phyloP scores from a whole-genome alignment of 1,140 invertebrate genomes.

The Diprion similis region DNA sequence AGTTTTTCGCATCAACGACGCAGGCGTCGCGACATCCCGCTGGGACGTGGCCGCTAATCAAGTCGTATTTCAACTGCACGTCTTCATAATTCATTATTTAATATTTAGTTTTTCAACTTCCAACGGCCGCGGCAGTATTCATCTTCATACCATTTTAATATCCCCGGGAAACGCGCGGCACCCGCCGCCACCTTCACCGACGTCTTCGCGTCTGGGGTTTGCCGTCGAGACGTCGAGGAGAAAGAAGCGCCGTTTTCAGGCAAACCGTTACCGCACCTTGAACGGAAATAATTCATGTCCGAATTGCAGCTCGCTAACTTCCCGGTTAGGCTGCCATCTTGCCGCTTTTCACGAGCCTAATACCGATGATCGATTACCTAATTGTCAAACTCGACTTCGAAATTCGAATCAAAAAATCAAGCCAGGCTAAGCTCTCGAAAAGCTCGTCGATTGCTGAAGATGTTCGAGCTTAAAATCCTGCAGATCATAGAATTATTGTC shows the following conservation, averaged over 20 bases:
- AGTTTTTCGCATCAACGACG: too few relatives aligned
- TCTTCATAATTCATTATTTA: conserved; percentile 35
- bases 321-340: too few relatives aligned
- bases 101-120: conserved; percentile 40
- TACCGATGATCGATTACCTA: too few relatives aligned
- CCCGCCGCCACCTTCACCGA: conserved; percentile 24
- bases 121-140: conserved; percentile 34
- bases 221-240: conserved; percentile 11
- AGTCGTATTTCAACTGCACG: conserved; percentile 30
- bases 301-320: background rate
- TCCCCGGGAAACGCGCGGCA: conserved; percentile 30
- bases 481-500: background rate
- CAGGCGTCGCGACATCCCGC: background rate
- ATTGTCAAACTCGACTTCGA: too few relatives aligned
- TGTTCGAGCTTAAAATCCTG: background rate
- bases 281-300: background rate
- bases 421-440: too few relatives aligned
- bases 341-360: too few relatives aligned
- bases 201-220: conserved; percentile 29
- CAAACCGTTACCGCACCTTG: background rate
- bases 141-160: conserved; percentile 52
- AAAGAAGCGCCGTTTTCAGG: background rate
- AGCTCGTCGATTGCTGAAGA: too few relatives aligned
- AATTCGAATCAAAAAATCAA: too few relatives aligned
- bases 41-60: conserved; percentile 17